Evolutionary conservation across 2,888 invertebrate genomes (phyloP).

Genomic region (Drosophila limbata): DNA sequence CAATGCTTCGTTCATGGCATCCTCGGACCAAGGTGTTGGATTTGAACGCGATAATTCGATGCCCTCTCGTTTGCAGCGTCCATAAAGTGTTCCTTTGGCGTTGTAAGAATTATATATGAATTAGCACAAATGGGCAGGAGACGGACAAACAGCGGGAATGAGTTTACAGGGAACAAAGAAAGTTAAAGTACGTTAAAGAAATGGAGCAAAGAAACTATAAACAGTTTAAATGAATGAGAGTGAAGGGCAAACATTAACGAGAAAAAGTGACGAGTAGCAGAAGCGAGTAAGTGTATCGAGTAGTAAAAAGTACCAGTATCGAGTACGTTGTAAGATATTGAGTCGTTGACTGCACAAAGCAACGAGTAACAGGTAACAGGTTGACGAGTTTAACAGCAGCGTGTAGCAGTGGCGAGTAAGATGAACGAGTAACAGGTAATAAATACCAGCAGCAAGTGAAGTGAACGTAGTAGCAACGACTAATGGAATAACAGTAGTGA

Average conservation of each 20-base stretch:
- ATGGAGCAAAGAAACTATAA: background rate
- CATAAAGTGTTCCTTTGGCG: conserved; percentile 91
- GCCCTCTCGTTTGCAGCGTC: conserved; percentile 95
- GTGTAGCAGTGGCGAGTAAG: background rate
- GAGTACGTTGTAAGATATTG: background rate
- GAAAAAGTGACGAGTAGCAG: background rate
- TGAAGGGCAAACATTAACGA: background rate
- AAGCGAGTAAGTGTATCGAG: background rate
- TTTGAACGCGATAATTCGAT: conserved; percentile 95
- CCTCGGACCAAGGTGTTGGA: conserved; percentile 97
- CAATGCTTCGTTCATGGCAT: conserved; percentile 95
- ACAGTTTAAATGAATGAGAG: background rate
- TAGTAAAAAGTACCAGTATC: background rate
- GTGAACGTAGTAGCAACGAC: background rate
- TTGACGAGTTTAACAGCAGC: background rate
- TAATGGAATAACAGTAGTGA: too few relatives aligned
- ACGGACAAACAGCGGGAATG: background rate
- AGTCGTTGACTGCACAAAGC: background rate
- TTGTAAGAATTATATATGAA: conserved; percentile 34
- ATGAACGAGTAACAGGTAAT: background rate
- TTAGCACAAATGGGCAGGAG: conserved; percentile 38
- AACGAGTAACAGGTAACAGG: background rate
- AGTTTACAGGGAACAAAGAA: background rate
- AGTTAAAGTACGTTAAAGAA: too few relatives aligned
- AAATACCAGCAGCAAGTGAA: background rate